Base-by-base conservation (phyloP, 1,140 invertebrate genomes). In the Linepithema humile region DNA sequence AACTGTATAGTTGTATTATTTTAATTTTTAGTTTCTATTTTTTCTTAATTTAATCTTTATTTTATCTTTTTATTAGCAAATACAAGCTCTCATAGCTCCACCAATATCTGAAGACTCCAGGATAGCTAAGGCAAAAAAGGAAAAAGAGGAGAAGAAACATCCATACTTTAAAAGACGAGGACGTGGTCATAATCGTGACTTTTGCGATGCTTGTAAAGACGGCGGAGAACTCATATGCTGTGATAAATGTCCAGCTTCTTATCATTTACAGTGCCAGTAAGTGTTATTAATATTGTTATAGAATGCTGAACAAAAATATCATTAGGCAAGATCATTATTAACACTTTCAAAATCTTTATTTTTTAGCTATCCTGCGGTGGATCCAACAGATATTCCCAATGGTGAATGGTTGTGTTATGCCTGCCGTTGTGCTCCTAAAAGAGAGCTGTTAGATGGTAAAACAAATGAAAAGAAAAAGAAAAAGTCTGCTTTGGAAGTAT, bases 211-310 rank as follows among this genome's bases (percentile, higher is more conserved):
- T 57, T 98, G 98, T 92, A 96, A 97, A 86, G 98, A 99, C 95
- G 98, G 98, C 50, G 98, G 98, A 38, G 98, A 99, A 93, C 94
- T 99, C 20, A 96, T 99, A 65, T 99, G 98, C 92, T 99, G 99
- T 94, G 98, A 99, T 92, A 96, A 97, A 85, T 99, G 98, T 92
- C 98, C 98, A 43, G 97, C 98, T 45, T 98, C 98, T 45, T 99
- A 99, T 95, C 98, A 99, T 95, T 95, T 99, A 59, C 96, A 97
- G 65, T 99, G 98, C 96, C 98, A 99, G 98, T 98, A 95, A 96
- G 97, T 96, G 5, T 83, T 40, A 45, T 45, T 45, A 12, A 45
- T 45, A 45, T 12, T 45, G 43, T 45, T 45, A 3, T 45, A 45
- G 15, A 15, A 45, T 45, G n/a, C n/a, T n/a, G n/a, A n/a, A n/a